Conservation (phyloP, 64 coral and sea anemone genomes). For the Actinia tenebrosa region DNA sequence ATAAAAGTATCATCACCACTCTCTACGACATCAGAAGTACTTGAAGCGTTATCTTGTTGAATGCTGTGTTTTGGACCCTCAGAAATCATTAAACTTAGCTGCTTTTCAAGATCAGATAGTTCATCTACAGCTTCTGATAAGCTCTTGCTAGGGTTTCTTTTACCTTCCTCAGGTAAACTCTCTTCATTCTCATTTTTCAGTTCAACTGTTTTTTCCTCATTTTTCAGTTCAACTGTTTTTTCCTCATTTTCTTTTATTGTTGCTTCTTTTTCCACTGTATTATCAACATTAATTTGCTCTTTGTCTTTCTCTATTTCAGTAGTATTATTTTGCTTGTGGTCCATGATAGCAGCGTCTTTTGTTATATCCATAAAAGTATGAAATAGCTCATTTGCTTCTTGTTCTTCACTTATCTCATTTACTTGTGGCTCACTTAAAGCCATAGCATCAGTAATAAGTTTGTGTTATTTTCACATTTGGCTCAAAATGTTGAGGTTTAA, state of each 20-base stretch:
- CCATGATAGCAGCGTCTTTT: not conserved
- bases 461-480: not conserved
- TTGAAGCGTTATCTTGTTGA: not conserved
- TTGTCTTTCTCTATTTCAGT: not conserved
- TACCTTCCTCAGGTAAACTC: not conserved
- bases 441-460: not conserved
- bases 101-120: conserved; percentile 37
- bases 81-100: conserved; percentile 42
- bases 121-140: conserved; percentile 34
- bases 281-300: not conserved
- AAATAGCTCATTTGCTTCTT: conserved; percentile 64
- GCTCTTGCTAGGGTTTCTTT: not conserved
- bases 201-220: not conserved
- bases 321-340: conserved; percentile 28
- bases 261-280: not conserved
- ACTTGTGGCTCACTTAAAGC: conserved; percentile 17
- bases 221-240: not conserved
- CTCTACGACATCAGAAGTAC: not conserved
- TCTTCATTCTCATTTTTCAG: not conserved
- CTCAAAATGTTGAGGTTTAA: not conserved
- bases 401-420: conserved; percentile 16
- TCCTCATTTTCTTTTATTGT: not conserved
- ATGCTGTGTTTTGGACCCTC: conserved; percentile 21
- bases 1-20: not conserved
- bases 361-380: conserved; percentile 95